Evolutionary conservation across 1,140 invertebrate genomes (phyloP).

Genomic region (Galleria mellonella): DNA sequence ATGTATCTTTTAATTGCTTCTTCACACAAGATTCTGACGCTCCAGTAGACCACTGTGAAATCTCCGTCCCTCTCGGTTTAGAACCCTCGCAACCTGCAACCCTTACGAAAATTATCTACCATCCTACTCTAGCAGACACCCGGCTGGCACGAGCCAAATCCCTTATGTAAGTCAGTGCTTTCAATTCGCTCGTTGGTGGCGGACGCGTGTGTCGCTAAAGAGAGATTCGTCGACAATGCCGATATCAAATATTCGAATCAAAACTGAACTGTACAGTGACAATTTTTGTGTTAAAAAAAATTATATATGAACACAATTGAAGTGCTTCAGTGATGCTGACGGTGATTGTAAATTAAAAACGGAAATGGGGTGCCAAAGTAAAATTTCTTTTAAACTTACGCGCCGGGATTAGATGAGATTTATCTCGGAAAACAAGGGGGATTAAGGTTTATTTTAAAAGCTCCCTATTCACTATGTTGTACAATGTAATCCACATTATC

Average conservation of each 20-base stretch:
- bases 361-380: conserved; percentile 25
- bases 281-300: conserved; percentile 19
- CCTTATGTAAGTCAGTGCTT: conserved; percentile 69
- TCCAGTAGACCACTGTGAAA: conserved; percentile 40
- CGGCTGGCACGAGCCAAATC: conserved; percentile 48
- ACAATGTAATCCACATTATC: conserved; percentile 26
- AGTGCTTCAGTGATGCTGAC: conserved; percentile 11
- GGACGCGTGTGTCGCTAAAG: conserved; percentile 23
- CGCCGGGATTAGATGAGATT: conserved; percentile 28
- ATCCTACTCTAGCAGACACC: conserved; percentile 42
- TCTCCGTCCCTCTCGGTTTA: conserved; percentile 41
- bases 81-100: conserved; percentile 27
- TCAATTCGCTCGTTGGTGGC: conserved; percentile 10
- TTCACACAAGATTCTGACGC: conserved; percentile 55
- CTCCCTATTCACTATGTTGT: conserved; percentile 31
- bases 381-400: conserved; percentile 38
- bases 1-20: conserved; percentile 64
- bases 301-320: conserved; percentile 20
- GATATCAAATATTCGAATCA: conserved; percentile 24
- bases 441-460: conserved; percentile 39
- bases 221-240: neutral
- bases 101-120: conserved; percentile 32
- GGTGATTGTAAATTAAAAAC: conserved; percentile 13
- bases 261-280: conserved; percentile 10
- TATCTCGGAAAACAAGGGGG: conserved; percentile 22